Percentiles rank a stretch among this genome's conserved stretches.
These are phyloP conservation scores for Luperina nickerlii DNA, from an alignment of 2,888 invertebrate genomes.

Conservation along the genomic window DNA sequence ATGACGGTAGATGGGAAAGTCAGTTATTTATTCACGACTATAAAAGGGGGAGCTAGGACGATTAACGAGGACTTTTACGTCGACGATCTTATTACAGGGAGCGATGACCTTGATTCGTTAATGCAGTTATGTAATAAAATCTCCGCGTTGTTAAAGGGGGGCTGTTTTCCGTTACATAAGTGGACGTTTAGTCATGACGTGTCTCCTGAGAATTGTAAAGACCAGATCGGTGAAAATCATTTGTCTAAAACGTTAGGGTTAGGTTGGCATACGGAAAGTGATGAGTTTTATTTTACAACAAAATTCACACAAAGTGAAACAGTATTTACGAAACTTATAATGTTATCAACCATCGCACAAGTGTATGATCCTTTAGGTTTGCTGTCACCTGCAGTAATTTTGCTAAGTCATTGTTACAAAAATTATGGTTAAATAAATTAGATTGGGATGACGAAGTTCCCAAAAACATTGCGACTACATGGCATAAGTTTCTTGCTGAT, in stretches of 20 bases:
- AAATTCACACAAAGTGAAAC: background rate
- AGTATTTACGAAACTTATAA: background rate
- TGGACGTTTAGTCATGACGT: background rate
- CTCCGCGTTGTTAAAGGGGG: background rate
- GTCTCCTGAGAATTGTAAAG: background rate
- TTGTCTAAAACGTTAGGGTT: background rate
- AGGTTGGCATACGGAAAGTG: background rate
- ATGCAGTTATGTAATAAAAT: too few relatives aligned
- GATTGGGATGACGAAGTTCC: constrained; percentile 2
- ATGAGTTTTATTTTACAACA: background rate
- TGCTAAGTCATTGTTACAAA: background rate
- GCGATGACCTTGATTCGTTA: too few relatives aligned
- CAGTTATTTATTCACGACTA: too few relatives aligned
- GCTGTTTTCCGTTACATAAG: background rate
- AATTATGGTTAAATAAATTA: constrained; percentile 6
- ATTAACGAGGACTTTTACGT: too few relatives aligned
- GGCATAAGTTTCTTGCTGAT: background rate
- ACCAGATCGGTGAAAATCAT: background rate
- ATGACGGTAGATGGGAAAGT: too few relatives aligned
- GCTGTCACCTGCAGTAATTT: background rate
- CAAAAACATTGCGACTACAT: background rate
- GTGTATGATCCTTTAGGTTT: background rate
- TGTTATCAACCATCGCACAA: background rate
- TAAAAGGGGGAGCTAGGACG: too few relatives aligned
- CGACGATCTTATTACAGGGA: too few relatives aligned